phyloP scores from a whole-genome alignment of 2,113 vertebrate species.

The human region GRCh38 chr12:104661501-104662000 shows the following conservation, averaged over 20 bases:
- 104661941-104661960: slow-evolving; percentile 28
- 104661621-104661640: background rate
- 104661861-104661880: background rate
- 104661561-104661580: too few species aligned
- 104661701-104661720: accelerated
- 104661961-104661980: slow-evolving; percentile 46
- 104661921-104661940: slow-evolving; percentile 42
- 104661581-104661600: too few species aligned
- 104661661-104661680: background rate
- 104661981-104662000: background rate
- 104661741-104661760: background rate
- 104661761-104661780: background rate
- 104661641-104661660: background rate
- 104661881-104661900: slow-evolving; percentile 38
- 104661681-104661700: too few species aligned
- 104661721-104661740: background rate
- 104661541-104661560: too few species aligned
- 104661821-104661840: background rate
- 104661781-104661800: background rate
- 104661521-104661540: too few species aligned
- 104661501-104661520: too few species aligned
- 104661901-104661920: slow-evolving; percentile 38
- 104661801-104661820: background rate
- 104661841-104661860: background rate
- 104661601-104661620: too few species aligned